These are phyloP conservation scores for Leptodactylus fallax DNA, from an alignment of 2,797 vertebrate species.

Conservation along the genomic window DNA sequence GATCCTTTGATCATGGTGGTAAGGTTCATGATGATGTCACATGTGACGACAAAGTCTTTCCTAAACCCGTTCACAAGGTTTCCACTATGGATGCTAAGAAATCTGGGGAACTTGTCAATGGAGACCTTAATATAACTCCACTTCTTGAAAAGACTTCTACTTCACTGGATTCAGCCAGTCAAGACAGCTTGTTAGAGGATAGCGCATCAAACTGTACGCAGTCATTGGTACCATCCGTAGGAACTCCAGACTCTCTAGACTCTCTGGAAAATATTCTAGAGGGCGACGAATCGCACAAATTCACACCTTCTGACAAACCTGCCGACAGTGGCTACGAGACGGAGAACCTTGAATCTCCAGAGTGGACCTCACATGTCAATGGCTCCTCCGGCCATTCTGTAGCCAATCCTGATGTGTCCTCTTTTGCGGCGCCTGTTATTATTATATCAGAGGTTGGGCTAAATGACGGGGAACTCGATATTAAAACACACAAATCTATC, in stretches of 20 bases:
- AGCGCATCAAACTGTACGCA: constrained; percentile 79
- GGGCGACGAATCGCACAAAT: constrained; percentile 81
- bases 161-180: constrained; percentile 87
- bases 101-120: constrained; percentile 54
- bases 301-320: constrained; percentile 90
- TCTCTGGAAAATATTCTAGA: constrained; percentile 84
- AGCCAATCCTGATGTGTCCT: constrained; percentile 13
- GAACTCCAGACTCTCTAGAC: constrained; percentile 93
- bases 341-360: constrained; percentile 96
- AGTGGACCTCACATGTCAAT: constrained; percentile 90
- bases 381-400: constrained; percentile 61
- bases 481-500: constrained; percentile 70
- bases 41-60: background rate
- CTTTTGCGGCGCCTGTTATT: constrained; percentile 83
- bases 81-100: background rate
- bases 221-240: constrained; percentile 78
- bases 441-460: constrained; percentile 82
- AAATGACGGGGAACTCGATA: constrained; percentile 71
- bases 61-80: background rate
- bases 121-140: constrained; percentile 69
- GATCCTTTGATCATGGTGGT: background rate
- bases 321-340: constrained; percentile 98
- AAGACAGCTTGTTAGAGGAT: constrained; percentile 91
- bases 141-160: constrained; percentile 76
- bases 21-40: background rate